phyloP scores from a whole-genome alignment of 1,140 invertebrate species.

The Magallana ariakensis region DNA sequence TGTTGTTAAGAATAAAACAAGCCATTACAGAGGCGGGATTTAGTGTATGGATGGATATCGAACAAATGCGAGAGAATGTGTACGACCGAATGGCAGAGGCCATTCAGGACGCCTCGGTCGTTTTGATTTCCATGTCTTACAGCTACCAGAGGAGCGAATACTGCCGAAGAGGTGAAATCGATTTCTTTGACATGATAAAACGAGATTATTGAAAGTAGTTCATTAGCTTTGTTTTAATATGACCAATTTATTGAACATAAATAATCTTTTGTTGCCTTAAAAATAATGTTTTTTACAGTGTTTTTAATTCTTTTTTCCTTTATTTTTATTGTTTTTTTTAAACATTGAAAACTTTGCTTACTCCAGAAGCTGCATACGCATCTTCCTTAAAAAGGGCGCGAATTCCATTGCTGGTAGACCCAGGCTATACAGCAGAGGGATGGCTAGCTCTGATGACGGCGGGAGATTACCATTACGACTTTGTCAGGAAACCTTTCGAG shows the following conservation, averaged over 20 bases:
- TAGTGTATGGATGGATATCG: slow-evolving; percentile 50
- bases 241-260: too few species aligned
- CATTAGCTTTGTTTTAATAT: too few species aligned
- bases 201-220: too few species aligned
- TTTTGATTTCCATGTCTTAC: slow-evolving; percentile 43
- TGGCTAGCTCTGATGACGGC: slow-evolving; percentile 50
- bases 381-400: slow-evolving; percentile 33
- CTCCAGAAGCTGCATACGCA: slow-evolving; percentile 47
- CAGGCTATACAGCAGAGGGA: slow-evolving; percentile 35
- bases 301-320: too few species aligned
- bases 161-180: slow-evolving; percentile 41
- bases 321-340: too few species aligned
- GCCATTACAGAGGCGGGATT: slow-evolving; percentile 34
- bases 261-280: too few species aligned
- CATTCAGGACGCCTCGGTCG: slow-evolving; percentile 45
- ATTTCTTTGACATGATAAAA: too few species aligned
- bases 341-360: not conserved
- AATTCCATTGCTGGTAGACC: slow-evolving; percentile 39
- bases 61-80: slow-evolving; percentile 47
- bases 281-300: too few species aligned
- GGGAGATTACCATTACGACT: slow-evolving; percentile 44
- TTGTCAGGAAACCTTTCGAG: slow-evolving; percentile 46
- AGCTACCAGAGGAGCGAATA: slow-evolving; percentile 49
- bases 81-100: slow-evolving; percentile 52
- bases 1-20: slow-evolving; percentile 28